These are phyloP conservation scores for Helogale parvula DNA, from an alignment of 2,113 vertebrate species.

Conservation along the genomic window DNA sequence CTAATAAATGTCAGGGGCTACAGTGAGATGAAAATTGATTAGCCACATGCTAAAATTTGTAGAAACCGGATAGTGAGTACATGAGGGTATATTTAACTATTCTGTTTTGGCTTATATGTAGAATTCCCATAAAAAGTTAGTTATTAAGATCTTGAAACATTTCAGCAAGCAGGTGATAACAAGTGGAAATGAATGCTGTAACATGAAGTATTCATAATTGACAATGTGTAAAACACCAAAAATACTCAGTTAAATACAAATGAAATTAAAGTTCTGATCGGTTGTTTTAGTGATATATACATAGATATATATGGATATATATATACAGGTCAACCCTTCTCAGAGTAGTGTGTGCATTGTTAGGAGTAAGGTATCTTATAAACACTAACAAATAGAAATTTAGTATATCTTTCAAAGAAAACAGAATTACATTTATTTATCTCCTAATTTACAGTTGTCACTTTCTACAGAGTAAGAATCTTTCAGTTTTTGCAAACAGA, in stretches of 20 bases:
- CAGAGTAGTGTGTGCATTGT: background rate
- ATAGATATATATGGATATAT: background rate
- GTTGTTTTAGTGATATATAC: background rate
- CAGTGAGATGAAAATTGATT: background rate
- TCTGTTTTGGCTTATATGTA: background rate
- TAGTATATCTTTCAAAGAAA: background rate
- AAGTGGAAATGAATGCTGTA: background rate
- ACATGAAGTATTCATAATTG: background rate
- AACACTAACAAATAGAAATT: slow-evolving; percentile 13
- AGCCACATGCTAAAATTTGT: background rate
- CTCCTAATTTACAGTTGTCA: slow-evolving; percentile 25
- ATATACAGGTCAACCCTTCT: background rate
- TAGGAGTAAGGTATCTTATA: background rate
- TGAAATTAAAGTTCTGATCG: background rate
- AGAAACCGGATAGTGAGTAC: background rate
- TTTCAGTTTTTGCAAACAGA: slow-evolving; percentile 26
- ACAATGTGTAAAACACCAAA: background rate
- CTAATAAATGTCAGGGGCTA: background rate
- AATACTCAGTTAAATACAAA: background rate
- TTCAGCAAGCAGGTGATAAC: background rate
- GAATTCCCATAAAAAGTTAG: background rate
- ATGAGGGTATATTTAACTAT: background rate
- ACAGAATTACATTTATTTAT: background rate
- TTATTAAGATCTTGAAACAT: background rate
- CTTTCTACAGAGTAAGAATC: background rate